phyloP scores from a whole-genome alignment of 2,888 invertebrate species.

The Chromoteleia sp. region DNA sequence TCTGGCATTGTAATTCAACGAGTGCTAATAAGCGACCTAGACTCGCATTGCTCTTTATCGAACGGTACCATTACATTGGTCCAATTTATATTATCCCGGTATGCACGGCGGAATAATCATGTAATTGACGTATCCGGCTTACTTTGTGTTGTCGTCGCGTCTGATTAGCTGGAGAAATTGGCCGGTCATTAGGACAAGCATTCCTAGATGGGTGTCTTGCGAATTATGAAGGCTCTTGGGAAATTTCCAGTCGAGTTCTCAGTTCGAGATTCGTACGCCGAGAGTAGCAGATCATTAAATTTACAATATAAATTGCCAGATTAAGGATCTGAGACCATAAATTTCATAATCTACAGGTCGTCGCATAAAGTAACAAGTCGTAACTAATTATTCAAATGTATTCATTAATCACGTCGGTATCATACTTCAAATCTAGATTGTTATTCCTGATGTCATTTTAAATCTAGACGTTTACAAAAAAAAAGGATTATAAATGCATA shows the following conservation, averaged over 20 bases:
- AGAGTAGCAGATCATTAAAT: constrained; percentile 31
- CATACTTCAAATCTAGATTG: neutral
- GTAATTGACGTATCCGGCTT: constrained; percentile 65
- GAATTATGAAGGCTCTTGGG: constrained; percentile 29
- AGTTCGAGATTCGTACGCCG: neutral
- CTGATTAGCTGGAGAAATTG: constrained; percentile 64
- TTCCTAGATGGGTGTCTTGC: constrained; percentile 39
- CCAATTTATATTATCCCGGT: constrained; percentile 51
- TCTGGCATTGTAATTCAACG: constrained; percentile 62
- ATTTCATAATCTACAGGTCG: constrained; percentile 6
- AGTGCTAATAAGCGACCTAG: constrained; percentile 64
- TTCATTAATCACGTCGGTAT: neutral
- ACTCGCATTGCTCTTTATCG: constrained; percentile 57
- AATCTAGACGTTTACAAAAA: too few species aligned
- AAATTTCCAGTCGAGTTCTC: constrained; percentile 1
- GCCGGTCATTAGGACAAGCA: constrained; percentile 54
- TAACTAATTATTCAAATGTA: constrained; percentile 14
- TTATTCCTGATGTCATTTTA: too few species aligned
- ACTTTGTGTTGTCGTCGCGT: constrained; percentile 54
- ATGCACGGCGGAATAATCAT: constrained; percentile 53
- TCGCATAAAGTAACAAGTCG: constrained; percentile 8
- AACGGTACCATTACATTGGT: constrained; percentile 60
- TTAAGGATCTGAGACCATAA: constrained; percentile 1
- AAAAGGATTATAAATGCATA: too few species aligned
- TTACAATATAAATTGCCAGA: constrained; percentile 39